Base-by-base conservation (phyloP, 2,888 invertebrate species). In the Phania funesta region DNA sequence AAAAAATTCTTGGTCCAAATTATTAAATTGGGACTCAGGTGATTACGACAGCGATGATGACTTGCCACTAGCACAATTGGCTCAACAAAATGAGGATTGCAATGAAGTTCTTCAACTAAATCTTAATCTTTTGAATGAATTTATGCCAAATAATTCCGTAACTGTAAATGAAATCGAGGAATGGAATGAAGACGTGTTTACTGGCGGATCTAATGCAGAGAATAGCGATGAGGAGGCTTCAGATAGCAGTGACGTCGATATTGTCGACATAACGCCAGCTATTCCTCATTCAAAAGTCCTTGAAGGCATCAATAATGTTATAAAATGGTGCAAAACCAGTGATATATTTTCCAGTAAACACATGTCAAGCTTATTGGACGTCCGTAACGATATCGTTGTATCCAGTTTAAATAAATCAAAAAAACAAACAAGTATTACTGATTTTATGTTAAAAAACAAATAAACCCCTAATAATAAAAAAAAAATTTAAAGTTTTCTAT, bases 21-120 rank as follows among this genome's bases (percentile, higher is more conserved):
- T 56, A 70, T 26, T 70, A 68, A 64, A 75, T 58, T 70, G 54
- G 62, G 29, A 75, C 41, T 75, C 56, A 35, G 70, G 75, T 41
- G 68, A 74, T 38, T 80, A 80, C 52, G 79, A 74, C 64, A 65
- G 71, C 58, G 58, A 75, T 32, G 80, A 80, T 58, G 50, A 65
- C 24, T 41, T 65, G 24, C 71, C 70, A 62, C 46, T 76, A 62
- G 64, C 54, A 32, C 54, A 67, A 18, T 74, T 68, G 24, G 32
- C 70, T 13, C 41, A 71, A 46, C 44, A 68, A 60, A 70, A 67
- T 76, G 16, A 65, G 32, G 75, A 70, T 7, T 80, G 71, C 75
- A 41, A n/a, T 68, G 24, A 56, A 80, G 68, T 16, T 29, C 2
- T 54, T 2, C 29, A 29, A 54, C 20, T 46, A 9, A 46, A 20